Conservation (phyloP, 2,888 invertebrate genomes). For the Graphium colonna region DNA sequence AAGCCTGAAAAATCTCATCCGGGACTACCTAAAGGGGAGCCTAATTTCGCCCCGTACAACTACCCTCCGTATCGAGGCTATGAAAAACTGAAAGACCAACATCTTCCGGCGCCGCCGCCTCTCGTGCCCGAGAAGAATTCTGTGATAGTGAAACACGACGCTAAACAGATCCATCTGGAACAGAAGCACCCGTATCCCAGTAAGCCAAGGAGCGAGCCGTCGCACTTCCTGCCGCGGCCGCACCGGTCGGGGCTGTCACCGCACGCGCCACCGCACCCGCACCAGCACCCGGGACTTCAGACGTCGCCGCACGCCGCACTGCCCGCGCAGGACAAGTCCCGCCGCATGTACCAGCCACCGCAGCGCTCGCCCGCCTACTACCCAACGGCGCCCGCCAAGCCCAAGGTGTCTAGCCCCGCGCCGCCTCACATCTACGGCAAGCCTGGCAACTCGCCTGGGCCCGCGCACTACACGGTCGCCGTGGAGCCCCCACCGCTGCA, state of each 20-base stretch:
- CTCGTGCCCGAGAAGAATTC: conserved; percentile 86
- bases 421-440: conserved; percentile 89
- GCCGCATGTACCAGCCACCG: conserved; percentile 62
- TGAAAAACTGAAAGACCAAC: conserved; percentile 82
- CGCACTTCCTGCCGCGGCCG: conserved; percentile 77
- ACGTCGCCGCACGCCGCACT: conserved; percentile 58
- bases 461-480: conserved; percentile 63
- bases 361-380: conserved; percentile 72
- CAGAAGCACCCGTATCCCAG: conserved; percentile 80
- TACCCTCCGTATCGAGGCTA: conserved; percentile 81
- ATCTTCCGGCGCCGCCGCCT: conserved; percentile 84
- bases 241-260: conserved; percentile 72
- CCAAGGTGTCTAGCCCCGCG: conserved; percentile 88
- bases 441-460: conserved; percentile 69
- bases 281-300: conserved; percentile 69
- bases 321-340: conserved; percentile 49
- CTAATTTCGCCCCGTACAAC: conserved; percentile 84
- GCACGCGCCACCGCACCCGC: conserved; percentile 77
- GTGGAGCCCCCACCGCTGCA: conserved; percentile 72
- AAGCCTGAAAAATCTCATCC: conserved; percentile 63
- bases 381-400: conserved; percentile 75
- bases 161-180: conserved; percentile 82
- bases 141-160: conserved; percentile 90
- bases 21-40: conserved; percentile 81
- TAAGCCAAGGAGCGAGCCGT: conserved; percentile 78